These are phyloP conservation scores for Morelia viridis DNA, from an alignment of 2,797 vertebrate species.

Conservation along the genomic window DNA sequence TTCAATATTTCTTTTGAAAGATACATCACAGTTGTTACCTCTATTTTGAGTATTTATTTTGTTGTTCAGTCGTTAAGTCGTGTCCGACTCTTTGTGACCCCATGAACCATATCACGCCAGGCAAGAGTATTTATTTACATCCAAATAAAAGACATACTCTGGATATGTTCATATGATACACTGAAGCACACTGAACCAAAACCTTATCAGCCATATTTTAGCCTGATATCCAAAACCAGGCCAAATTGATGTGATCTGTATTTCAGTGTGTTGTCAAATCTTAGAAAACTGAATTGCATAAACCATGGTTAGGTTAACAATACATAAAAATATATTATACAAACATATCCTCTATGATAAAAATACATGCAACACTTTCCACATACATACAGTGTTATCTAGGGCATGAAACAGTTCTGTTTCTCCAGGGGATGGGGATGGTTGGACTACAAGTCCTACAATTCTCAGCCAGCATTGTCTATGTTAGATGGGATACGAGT, in stretches of 20 bases:
- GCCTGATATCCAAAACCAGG: background rate
- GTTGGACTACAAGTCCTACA: background rate
- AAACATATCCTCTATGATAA: background rate
- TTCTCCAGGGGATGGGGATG: background rate
- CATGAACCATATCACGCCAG: too few species aligned
- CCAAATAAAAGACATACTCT: background rate
- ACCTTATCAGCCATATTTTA: background rate
- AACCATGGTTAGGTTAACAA: background rate
- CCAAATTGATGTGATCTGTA: background rate
- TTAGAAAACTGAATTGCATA: background rate
- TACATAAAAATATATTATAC: background rate
- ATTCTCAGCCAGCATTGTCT: background rate
- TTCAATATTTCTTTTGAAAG: background rate
- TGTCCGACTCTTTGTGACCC: too few species aligned
- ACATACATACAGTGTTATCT: background rate
- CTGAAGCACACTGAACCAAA: background rate
- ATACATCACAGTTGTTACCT: background rate
- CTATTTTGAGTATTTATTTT: background rate
- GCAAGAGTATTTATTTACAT: background rate
- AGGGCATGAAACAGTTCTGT: background rate
- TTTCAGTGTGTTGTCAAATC: background rate
- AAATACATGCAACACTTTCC: background rate
- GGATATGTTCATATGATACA: background rate
- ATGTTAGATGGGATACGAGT: background rate
- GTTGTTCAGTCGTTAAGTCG: too few species aligned